A percentile compares a stretch with the other conserved stretches of the same genome.
These are phyloP conservation scores for Coregonus ussuriensis DNA, from an alignment of 2,797 vertebrate species.

Conservation along the genomic window DNA sequence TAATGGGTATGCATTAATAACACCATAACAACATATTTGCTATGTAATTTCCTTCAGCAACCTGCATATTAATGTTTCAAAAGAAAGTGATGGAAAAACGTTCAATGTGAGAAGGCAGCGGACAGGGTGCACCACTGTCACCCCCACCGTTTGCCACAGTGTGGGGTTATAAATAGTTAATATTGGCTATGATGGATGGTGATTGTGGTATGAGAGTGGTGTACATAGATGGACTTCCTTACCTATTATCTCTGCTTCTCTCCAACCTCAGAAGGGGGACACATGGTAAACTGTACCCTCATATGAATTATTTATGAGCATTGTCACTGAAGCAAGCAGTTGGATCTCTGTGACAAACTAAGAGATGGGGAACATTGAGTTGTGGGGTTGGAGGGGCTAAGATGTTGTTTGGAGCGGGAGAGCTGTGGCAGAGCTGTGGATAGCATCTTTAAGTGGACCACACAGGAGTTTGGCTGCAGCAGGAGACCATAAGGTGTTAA, in stretches of 20 bases:
- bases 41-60: slow-evolving; percentile 13
- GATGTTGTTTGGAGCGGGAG: slow-evolving; percentile 32
- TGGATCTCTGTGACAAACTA: slow-evolving; percentile 28
- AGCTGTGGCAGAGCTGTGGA: not conserved
- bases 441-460: slow-evolving; percentile 59
- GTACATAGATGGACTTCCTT: slow-evolving; percentile 9
- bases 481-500: slow-evolving; percentile 43
- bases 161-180: slow-evolving; percentile 4
- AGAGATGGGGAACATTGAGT: slow-evolving; percentile 20
- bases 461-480: slow-evolving; percentile 40
- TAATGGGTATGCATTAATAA: slow-evolving; percentile 17
- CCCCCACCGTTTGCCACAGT: not conserved
- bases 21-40: slow-evolving; percentile 18
- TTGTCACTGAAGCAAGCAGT: slow-evolving; percentile 33
- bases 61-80: slow-evolving; percentile 41
- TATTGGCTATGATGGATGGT: not conserved
- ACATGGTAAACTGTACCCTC: slow-evolving; percentile 21
- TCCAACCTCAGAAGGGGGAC: not conserved
- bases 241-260: not conserved
- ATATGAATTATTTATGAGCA: slow-evolving; percentile 46
- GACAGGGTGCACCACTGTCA: not conserved
- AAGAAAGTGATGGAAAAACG: not conserved
- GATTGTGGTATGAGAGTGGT: not conserved
- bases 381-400: not conserved
- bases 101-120: not conserved